phyloP scores from a whole-genome alignment of 2,113 vertebrate genomes.

The Cottus gobio region DNA sequence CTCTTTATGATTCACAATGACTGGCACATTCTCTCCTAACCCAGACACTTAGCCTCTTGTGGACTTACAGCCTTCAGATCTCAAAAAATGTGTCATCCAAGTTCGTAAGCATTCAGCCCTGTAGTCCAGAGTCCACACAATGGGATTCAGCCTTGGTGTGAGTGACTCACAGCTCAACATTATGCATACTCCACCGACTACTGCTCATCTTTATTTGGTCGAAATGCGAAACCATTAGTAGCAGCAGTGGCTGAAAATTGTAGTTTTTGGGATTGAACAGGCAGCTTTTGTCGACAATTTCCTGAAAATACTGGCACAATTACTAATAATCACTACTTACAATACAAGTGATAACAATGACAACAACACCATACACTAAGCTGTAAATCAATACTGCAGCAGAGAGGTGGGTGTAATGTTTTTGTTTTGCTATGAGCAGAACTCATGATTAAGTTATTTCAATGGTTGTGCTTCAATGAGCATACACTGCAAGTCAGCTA shows the following conservation, averaged over 20 bases:
- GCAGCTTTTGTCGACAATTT: background rate
- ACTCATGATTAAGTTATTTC: constrained; percentile 11
- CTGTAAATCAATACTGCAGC: constrained; percentile 14
- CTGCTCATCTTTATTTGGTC: constrained; percentile 46
- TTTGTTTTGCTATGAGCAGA: constrained; percentile 9
- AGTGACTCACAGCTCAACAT: constrained; percentile 49
- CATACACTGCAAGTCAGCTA: constrained; percentile 6
- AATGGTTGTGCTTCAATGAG: constrained; percentile 19
- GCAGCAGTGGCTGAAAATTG: constrained; percentile 3
- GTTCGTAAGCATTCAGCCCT: constrained; percentile 35
- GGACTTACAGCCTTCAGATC: constrained; percentile 37
- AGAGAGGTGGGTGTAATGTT: constrained; percentile 27
- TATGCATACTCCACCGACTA: constrained; percentile 25
- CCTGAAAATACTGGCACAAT: background rate
- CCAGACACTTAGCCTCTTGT: constrained; percentile 56
- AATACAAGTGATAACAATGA: background rate
- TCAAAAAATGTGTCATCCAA: constrained; percentile 54
- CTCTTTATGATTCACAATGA: constrained; percentile 52
- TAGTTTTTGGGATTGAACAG: constrained; percentile 3
- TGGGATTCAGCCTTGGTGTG: constrained; percentile 53
- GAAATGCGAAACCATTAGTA: constrained; percentile 12
- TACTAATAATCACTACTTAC: background rate
- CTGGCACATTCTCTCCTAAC: constrained; percentile 36
- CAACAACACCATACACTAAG: background rate
- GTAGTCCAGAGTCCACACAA: constrained; percentile 56